Conservation (phyloP, 1,140 invertebrate genomes). For the Drosophila chauvacae region DNA sequence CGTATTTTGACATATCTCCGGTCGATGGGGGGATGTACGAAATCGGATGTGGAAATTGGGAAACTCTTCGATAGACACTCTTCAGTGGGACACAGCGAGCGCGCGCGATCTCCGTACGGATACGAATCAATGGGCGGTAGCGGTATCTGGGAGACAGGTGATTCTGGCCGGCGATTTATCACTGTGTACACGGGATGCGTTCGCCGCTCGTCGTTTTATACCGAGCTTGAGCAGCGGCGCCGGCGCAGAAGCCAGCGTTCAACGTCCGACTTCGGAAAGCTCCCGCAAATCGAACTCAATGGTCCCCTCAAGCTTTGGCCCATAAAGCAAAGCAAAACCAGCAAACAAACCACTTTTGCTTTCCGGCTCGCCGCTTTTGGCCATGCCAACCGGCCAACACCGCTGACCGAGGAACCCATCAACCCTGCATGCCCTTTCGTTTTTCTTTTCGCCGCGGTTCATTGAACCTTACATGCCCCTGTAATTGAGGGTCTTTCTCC, state of each 20-base stretch:
- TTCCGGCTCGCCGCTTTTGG: slow-evolving; percentile 44
- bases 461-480: slow-evolving; percentile 54
- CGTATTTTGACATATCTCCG: slow-evolving; percentile 59
- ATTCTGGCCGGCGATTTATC: slow-evolving; percentile 69
- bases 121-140: slow-evolving; percentile 13
- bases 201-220: slow-evolving; percentile 64
- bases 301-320: slow-evolving; percentile 46
- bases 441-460: slow-evolving; percentile 49
- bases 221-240: slow-evolving; percentile 65
- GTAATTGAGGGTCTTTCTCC: slow-evolving; percentile 43
- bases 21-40: slow-evolving; percentile 18
- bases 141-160: slow-evolving; percentile 19
- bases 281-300: slow-evolving; percentile 30
- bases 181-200: slow-evolving; percentile 73
- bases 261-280: slow-evolving; percentile 30
- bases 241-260: slow-evolving; percentile 23
- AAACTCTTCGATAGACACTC: slow-evolving; percentile 18
- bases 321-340: slow-evolving; percentile 27
- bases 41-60: slow-evolving; percentile 40
- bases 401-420: slow-evolving; percentile 38
- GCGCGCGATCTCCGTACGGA: slow-evolving; percentile 6
- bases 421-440: slow-evolving; percentile 71
- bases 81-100: slow-evolving; percentile 3
- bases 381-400: slow-evolving; percentile 21
- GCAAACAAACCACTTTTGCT: slow-evolving; percentile 41